Base-by-base conservation (phyloP, 2,113 vertebrate genomes). In the Colistium nudipinnis region DNA sequence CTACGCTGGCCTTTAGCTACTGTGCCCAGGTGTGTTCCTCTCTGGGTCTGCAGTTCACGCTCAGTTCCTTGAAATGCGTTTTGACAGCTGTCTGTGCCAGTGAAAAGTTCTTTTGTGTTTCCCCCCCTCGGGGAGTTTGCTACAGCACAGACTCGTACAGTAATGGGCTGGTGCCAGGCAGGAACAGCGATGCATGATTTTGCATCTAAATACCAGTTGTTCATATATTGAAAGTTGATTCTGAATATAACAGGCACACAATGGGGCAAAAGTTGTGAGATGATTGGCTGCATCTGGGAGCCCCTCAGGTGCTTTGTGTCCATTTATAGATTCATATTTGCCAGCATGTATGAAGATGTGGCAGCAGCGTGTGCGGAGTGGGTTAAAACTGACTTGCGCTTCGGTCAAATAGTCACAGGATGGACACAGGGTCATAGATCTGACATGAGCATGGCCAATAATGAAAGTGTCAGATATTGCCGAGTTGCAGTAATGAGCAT, bases 71-170 rank as follows among this genome's bases (percentile, higher is more conserved):
- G 48, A 44, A 74, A 90, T 86, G 11, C 5, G 25, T 63, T 59
- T 74, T 31, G 86, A 86, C 82, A 88, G 74, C 81, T 88, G 82
- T 79, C 87, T 81, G 51, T 65, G 36, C 62, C 48, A 53, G 19
- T 84, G 70, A 83, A 54, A 57, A 47, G 62, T 69, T 75, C 54
- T 65, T 47, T 19, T 44, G 36, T 55, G 54, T 60, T 70, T 19
- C 1, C 19, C 28, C n/a, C 44, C 74, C 54, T 44, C 3, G 4
- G 63, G 25, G 1, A 52, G 45, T 39, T 20, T 9, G 12, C 60
- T 76, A 52, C 48, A 76, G 31, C 48, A 69, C 66, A 24, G 10
- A 17, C 25, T 59, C 31, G 41, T 54, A 35, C 43, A 69, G 54
- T 70, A 27, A 62, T 14, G 39, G 41, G 25, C 24, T 39, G 4